Percentiles rank a stretch among this genome's conserved stretches.
These are phyloP conservation scores for Yponomeuta sedellus DNA, from an alignment of 2,888 invertebrate genomes.

Conservation along the genomic window DNA sequence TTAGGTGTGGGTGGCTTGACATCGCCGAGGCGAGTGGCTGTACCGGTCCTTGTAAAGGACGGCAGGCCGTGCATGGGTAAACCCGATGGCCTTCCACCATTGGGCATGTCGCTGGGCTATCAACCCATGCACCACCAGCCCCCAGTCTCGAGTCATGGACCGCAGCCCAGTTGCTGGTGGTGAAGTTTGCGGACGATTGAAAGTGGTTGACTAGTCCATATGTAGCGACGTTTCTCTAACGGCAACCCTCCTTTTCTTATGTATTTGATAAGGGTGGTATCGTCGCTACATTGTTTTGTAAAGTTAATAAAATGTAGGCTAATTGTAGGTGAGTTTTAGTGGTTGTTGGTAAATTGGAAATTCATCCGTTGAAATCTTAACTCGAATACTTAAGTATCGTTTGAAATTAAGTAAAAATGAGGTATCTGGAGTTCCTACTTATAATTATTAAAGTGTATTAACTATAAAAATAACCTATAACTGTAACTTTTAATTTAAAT, in stretches of 20 bases:
- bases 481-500: neutral
- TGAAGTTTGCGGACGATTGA: conserved; percentile 38
- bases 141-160: conserved; percentile 49
- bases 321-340: conserved; percentile 9
- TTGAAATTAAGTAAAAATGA: conserved; percentile 30
- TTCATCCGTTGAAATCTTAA: conserved; percentile 33
- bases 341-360: conserved; percentile 19
- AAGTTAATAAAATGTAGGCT: neutral
- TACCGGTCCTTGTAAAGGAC: conserved; percentile 95
- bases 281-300: conserved; percentile 3
- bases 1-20: conserved; percentile 81
- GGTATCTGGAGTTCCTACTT: conserved; percentile 69
- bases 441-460: conserved; percentile 31
- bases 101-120: conserved; percentile 69
- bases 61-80: conserved; percentile 91
- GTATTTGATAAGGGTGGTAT: neutral
- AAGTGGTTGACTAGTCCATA: conserved; percentile 58
- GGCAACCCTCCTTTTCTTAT: neutral
- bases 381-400: conserved; percentile 53
- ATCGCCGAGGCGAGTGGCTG: conserved; percentile 94
- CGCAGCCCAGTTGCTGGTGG: conserved; percentile 76
- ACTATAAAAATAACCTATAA: conserved; percentile 15
- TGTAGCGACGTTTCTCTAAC: conserved; percentile 24
- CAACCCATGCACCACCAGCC: conserved; percentile 66
- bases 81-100: conserved; percentile 68